phyloP scores from a whole-genome alignment of 2,113 vertebrate species.

The Ginglymostoma cirratum region DNA sequence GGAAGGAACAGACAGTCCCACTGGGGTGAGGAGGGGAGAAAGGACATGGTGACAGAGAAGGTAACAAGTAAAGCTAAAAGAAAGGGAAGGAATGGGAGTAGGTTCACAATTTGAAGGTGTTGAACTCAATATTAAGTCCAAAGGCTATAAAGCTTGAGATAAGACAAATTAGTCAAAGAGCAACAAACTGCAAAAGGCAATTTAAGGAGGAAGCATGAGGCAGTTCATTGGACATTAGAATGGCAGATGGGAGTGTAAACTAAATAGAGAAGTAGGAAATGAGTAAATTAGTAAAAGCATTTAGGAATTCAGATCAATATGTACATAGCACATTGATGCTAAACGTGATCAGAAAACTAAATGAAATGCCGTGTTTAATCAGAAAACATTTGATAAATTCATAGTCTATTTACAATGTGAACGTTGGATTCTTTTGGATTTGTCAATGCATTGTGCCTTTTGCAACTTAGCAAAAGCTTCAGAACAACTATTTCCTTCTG shows the following conservation, averaged over 20 bases:
- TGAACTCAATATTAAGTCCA: no score
- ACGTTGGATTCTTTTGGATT: no score
- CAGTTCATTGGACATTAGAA: not conserved
- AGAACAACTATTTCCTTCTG: no score
- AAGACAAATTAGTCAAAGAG: not conserved
- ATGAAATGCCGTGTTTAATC: not conserved
- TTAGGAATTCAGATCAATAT: not conserved
- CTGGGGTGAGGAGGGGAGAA: no score
- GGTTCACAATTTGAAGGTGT: no score
- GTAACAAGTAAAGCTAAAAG: no score
- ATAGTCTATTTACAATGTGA: not conserved
- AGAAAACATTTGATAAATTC: not conserved
- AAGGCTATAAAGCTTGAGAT: not conserved
- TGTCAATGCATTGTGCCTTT: no score
- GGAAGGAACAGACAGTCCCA: no score
- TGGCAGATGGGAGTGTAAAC: not conserved
- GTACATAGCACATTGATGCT: not conserved
- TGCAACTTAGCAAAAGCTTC: no score
- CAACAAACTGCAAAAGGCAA: not conserved
- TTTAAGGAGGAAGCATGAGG: not conserved
- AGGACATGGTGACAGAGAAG: no score
- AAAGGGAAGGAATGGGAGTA: no score
- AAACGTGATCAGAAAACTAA: not conserved
- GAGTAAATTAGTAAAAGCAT: not conserved
- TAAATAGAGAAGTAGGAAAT: not conserved